phyloP scores from a whole-genome alignment of 2,888 invertebrate genomes.

The Microctonus hyperodae region DNA sequence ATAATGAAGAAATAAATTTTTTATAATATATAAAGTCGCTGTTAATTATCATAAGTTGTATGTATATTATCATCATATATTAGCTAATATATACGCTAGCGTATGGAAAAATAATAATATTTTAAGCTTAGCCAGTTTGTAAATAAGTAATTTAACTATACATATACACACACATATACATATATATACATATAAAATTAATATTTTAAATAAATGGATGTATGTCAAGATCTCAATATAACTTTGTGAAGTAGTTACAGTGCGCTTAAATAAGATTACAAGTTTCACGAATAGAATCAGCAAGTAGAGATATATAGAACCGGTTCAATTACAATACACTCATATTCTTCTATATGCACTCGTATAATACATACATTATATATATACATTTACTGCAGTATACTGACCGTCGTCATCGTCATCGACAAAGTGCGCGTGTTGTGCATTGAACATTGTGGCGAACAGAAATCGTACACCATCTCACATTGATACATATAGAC shows the following conservation, averaged over 20 bases:
- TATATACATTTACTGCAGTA: too few relatives aligned
- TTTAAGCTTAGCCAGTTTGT: background rate
- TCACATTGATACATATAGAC: too few relatives aligned
- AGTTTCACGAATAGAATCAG: conserved; percentile 32
- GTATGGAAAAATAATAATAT: conserved; percentile 3
- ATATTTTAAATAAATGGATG: background rate
- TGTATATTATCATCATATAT: background rate
- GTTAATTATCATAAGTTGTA: background rate
- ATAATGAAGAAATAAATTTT: background rate
- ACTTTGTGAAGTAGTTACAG: background rate
- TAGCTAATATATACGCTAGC: too few relatives aligned
- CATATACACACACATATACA: background rate
- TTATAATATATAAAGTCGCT: background rate
- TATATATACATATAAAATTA: background rate
- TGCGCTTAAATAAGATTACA: background rate
- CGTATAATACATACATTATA: too few relatives aligned
- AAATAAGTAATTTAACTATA: conserved; percentile 10
- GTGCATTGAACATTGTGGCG: too few relatives aligned
- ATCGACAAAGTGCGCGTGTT: background rate
- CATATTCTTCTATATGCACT: too few relatives aligned
- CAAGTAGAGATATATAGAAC: conserved; percentile 41
- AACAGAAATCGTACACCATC: too few relatives aligned
- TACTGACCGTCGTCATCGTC: background rate
- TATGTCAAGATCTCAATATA: conserved; percentile 3
- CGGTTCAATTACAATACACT: conserved; percentile 47